phyloP scores from a whole-genome alignment of 2,113 vertebrate species.

The Myotis brandtii region DNA sequence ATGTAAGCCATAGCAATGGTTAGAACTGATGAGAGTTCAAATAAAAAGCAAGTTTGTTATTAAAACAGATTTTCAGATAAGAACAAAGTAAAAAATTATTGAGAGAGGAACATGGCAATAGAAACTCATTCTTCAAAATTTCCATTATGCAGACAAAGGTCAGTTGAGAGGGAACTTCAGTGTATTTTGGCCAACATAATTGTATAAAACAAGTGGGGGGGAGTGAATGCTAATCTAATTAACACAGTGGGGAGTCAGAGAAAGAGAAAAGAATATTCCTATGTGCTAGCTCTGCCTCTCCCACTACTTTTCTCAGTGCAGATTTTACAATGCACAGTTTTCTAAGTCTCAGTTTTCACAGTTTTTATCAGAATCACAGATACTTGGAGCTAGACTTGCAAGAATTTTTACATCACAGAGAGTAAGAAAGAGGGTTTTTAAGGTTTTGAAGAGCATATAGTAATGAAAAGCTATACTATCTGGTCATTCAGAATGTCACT shows the following conservation, averaged over 20 bases:
- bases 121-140: constrained; percentile 33
- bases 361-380: not conserved
- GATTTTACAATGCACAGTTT: not conserved
- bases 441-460: not conserved
- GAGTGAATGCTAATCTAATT: not conserved
- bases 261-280: not conserved
- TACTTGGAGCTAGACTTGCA: not conserved
- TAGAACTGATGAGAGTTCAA: constrained; percentile 2
- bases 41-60: constrained; percentile 13
- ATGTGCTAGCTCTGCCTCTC: not conserved
- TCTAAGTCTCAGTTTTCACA: not conserved
- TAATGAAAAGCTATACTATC: not conserved
- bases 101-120: not conserved
- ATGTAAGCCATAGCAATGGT: not conserved
- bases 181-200: constrained; percentile 26
- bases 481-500: not conserved
- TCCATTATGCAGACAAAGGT: constrained; percentile 32
- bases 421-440: not conserved
- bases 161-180: constrained; percentile 22
- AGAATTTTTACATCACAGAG: constrained; percentile 38
- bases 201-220: not conserved
- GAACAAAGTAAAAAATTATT: constrained; percentile 6
- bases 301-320: not conserved
- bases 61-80: constrained; percentile 61
- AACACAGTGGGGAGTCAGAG: not conserved